Percentiles rank a stretch among this genome's conserved stretches.
These are phyloP conservation scores for Ctenicera cuprea DNA, from an alignment of 2,888 invertebrate species.

Conservation along the genomic window DNA sequence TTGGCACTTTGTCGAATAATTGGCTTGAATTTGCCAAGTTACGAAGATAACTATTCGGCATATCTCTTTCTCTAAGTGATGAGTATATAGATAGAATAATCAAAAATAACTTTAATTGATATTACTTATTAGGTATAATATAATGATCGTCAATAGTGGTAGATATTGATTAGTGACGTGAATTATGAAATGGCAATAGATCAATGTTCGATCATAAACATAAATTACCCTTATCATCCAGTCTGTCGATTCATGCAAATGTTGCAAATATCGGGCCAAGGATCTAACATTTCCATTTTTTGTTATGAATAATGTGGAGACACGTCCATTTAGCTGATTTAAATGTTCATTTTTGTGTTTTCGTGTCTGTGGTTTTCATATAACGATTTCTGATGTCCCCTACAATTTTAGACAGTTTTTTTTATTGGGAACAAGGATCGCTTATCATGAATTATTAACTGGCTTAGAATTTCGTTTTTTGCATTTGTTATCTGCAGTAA, in stretches of 20 bases:
- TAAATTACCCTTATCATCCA: constrained; percentile 8
- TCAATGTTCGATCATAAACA: background rate
- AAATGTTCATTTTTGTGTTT: background rate
- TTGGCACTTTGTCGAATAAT: no score
- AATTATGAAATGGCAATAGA: constrained; percentile 6
- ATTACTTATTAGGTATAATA: no score
- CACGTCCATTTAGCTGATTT: background rate
- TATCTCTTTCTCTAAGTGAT: no score
- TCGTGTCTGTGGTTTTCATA: background rate
- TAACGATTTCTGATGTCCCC: background rate
- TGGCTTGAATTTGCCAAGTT: no score
- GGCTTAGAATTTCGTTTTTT: background rate
- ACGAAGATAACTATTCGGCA: no score
- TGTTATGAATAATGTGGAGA: background rate
- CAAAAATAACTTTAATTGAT: no score
- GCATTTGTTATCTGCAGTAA: background rate
- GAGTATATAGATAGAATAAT: no score
- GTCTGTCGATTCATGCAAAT: constrained; percentile 5
- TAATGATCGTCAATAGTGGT: background rate
- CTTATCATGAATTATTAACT: background rate
- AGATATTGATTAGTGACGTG: background rate
- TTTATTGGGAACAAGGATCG: background rate
- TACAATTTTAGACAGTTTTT: background rate
- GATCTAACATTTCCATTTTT: constrained; percentile 1
- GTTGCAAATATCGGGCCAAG: background rate